phyloP scores from a whole-genome alignment of 2,797 vertebrate species.

The Psittacula derbiana region DNA sequence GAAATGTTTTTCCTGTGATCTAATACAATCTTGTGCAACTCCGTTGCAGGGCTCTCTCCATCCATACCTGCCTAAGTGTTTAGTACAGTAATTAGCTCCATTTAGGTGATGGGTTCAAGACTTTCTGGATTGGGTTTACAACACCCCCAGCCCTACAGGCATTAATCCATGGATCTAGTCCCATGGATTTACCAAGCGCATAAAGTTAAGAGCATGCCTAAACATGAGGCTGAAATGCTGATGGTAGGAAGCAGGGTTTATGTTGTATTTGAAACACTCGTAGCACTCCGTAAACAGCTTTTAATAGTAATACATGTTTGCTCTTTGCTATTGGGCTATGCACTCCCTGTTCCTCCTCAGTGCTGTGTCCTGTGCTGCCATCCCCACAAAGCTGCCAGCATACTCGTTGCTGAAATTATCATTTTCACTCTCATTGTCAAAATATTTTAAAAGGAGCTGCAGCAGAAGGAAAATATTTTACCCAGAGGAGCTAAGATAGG shows the following conservation, averaged over 20 bases:
- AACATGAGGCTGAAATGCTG: background rate
- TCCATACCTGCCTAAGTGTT: background rate
- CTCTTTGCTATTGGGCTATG: background rate
- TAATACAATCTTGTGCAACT: accelerated
- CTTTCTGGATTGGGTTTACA: background rate
- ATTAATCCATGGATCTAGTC: background rate
- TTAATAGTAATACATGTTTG: background rate
- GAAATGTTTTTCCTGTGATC: background rate
- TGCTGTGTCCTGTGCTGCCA: background rate
- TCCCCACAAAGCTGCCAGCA: background rate
- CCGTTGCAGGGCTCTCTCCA: background rate
- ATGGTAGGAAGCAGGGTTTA: background rate
- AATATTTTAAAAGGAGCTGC: background rate
- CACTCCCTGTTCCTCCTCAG: background rate
- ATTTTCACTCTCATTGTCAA: background rate
- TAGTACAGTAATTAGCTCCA: accelerated
- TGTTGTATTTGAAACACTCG: background rate
- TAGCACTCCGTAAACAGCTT: conserved; percentile 8
- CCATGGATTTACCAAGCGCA: background rate
- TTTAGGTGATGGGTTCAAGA: background rate
- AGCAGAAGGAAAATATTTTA: background rate
- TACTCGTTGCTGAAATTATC: accelerated
- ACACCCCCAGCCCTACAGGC: background rate
- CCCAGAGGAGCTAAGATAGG: background rate
- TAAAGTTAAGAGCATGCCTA: background rate